Base-by-base conservation (phyloP, 2,113 vertebrate genomes). In the Eulacestoma nigropectus region DNA sequence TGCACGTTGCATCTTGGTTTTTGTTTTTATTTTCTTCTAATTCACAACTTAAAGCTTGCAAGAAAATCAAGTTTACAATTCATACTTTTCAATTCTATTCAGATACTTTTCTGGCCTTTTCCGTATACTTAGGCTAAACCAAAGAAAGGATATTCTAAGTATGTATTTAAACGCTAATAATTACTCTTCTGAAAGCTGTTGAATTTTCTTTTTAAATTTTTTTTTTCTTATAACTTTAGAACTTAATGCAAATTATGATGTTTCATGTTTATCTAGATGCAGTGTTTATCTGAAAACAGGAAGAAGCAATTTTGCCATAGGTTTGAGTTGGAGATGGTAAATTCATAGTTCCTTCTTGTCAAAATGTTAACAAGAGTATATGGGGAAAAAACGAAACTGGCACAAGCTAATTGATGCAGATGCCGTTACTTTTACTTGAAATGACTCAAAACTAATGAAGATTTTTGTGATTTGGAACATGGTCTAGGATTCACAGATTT, bases 331-430 rank as follows among this genome's bases (percentile, higher is more conserved):
- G 25, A 75, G 12, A 19, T 30, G 5, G 19, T 15, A 60, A 59
- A 64, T 59, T 89, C 6, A 23, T 41, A 32, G 12, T 10, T 81
- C 5, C 1, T 65, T 69, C 26, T 53, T 68, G 6, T 80, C 60
- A 49, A 67, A 91, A 50, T 15, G 1, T 49, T 64, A 41, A 9
- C 33, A 60, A 55, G 8, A 44, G 1, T 30, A 39, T 17, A 7
- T 1, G 2, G 13, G 2, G 3, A 13, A 60, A 47, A 68, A 35
- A 14, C 6, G 1, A 69, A 88, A 39, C 8, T 35, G 16, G 2
- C 12, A 62, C 19, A 49, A 1, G 3, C 15, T 33, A 68, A 53
- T 44, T 70, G 11, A 46, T 65, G 37, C 83, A 64, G 57, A 32
- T 62, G 12, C 2, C 13, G 73, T 56, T 49, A 23, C 9, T 84